These are phyloP conservation scores for Drosophila littoralis DNA, from an alignment of 1,140 invertebrate species.

Conservation along the genomic window DNA sequence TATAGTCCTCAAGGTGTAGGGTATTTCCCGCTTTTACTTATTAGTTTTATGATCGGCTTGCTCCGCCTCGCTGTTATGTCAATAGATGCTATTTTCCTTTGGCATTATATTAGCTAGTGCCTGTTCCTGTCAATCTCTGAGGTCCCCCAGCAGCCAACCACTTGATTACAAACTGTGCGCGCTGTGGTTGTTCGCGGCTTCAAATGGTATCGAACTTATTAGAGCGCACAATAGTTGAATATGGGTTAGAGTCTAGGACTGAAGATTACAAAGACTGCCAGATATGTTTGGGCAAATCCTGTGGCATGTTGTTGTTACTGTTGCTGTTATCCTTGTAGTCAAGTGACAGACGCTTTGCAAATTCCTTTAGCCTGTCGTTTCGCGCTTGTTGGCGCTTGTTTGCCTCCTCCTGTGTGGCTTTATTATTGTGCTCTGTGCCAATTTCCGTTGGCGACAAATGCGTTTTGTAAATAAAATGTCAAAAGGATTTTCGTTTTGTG, in stretches of 20 bases:
- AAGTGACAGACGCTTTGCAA: conserved; percentile 11
- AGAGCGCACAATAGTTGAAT: conserved; percentile 2
- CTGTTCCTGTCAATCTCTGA: conserved; percentile 1
- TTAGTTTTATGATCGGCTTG: conserved; percentile 19
- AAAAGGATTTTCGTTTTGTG: conserved; percentile 67
- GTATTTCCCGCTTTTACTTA: conserved; percentile 7
- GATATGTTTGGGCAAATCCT: background rate
- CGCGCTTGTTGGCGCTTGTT: conserved; percentile 44
- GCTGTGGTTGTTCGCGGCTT: background rate
- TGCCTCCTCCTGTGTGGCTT: conserved; percentile 59
- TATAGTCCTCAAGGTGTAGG: background rate
- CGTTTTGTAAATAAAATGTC: conserved; percentile 80
- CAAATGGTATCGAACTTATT: conserved; percentile 3
- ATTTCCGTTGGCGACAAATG: conserved; percentile 76
- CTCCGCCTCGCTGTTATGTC: background rate
- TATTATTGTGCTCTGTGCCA: conserved; percentile 77
- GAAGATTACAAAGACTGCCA: background rate
- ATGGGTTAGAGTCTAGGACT: background rate
- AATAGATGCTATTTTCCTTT: background rate
- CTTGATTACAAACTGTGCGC: conserved; percentile 10
- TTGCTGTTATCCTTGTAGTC: conserved; percentile 21
- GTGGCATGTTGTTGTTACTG: background rate
- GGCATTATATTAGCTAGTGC: background rate
- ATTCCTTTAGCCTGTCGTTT: conserved; percentile 31
- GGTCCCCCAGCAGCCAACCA: background rate